Evolutionary conservation across 1,140 invertebrate species (phyloP).

Genomic region (Anoplophora glabripennis): DNA sequence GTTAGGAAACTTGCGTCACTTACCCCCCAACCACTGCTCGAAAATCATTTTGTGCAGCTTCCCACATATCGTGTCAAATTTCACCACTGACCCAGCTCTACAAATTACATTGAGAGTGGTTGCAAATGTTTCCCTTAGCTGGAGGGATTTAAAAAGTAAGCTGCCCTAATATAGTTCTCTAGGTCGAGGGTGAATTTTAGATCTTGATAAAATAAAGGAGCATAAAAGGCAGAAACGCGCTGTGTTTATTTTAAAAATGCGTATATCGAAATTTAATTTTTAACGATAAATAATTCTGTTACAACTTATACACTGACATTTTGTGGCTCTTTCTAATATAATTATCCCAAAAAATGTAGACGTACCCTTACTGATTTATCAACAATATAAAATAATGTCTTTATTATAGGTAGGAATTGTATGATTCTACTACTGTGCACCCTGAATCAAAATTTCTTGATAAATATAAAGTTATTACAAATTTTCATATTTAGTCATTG

Average conservation of each 20-base stretch:
- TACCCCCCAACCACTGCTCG: not conserved
- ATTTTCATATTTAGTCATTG: no score
- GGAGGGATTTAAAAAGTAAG: not conserved
- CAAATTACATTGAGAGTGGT: constrained; percentile 38
- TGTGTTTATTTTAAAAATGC: not conserved
- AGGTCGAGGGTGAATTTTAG: constrained; percentile 9
- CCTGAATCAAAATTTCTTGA: no score
- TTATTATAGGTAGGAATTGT: no score
- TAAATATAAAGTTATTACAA: no score
- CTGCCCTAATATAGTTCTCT: constrained; percentile 4
- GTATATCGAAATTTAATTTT: no score
- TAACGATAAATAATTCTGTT: no score
- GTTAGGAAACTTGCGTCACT: not conserved
- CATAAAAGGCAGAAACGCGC: not conserved
- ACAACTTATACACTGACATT: no score
- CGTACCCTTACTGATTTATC: no score
- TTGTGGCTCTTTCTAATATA: no score
- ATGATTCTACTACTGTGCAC: no score
- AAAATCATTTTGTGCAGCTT: constrained; percentile 19
- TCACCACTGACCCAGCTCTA: constrained; percentile 39
- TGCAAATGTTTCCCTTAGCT: constrained; percentile 5
- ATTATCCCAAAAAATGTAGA: no score
- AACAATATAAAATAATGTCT: no score
- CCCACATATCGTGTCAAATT: constrained; percentile 38
- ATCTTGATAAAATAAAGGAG: constrained; percentile 9